Evolutionary conservation across 2,113 vertebrate genomes (phyloP), one percentile per base, ranked within the genome.

Genomic region (Rhineura floridana): DNA sequence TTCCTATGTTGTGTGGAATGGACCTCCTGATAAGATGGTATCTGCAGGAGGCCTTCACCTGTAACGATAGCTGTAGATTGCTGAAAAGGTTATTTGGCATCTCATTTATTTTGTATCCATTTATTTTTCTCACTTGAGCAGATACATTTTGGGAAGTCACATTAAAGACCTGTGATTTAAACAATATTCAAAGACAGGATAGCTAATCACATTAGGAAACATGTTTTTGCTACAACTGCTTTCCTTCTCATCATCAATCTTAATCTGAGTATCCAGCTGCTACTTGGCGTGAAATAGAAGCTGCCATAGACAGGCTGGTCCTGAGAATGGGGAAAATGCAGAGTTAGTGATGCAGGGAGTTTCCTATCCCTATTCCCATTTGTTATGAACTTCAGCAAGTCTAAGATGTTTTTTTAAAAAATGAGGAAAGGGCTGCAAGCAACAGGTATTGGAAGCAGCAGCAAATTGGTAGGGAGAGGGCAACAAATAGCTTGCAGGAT

Each of bases 181-280:
- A 48, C 44, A 85, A 44, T 73, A 82, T 75, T 87, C 89, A 90
- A 83, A 91, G 92, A 84, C 19, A 72, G 39, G 17, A 86, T 80
- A 89, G 76, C 88, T 92, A 86, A 92, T 87, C 81, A 85, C 88
- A 65, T 93, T 90, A 95, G 87, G 65, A 93, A 94, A 79, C 86
- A 92, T 92, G 94, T 90, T 81, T 81, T 93, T 90, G 12, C 67
- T 88, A 81, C 42, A 88, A 48, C 19, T 78, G 77, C 86, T 94
- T 90, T 90, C 91, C 89, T 93, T 93, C 94, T 91, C 89, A 33
- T 91, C 88, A 93, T 91, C 95, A 0, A 94, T 95, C 94, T 93
- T 91, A 85, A 92, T 93, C 86, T 87, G 81, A 12, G 8, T 82
- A 86, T 62, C 86, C 55, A 5, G 55, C 55, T 59, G 55, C 55